Conservation (phyloP, 2,888 invertebrate species). For the Therioaphis trifolii region DNA sequence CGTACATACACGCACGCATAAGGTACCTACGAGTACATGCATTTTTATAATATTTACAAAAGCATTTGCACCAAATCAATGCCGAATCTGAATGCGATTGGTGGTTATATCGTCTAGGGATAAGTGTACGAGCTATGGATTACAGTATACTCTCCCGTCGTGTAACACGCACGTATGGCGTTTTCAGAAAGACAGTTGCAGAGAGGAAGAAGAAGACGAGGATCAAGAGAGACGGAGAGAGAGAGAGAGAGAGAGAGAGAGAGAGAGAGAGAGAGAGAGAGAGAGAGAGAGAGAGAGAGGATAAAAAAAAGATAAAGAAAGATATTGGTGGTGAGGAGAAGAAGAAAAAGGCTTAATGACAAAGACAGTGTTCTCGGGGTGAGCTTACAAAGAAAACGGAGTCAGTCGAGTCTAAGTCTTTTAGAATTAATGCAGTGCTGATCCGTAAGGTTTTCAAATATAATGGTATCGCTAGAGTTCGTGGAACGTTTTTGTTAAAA, state of each 20-base stretch:
- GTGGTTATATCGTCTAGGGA: not conserved
- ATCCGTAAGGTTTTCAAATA: conserved; percentile 27
- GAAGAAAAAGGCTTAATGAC: conserved; percentile 32
- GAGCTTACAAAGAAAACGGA: conserved; percentile 45
- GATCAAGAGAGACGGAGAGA: not conserved
- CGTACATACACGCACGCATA: too few relatives aligned
- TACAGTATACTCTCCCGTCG: not conserved
- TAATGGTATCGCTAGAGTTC: conserved; percentile 30
- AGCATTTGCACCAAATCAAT: conserved; percentile 32
- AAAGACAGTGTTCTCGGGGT: conserved; percentile 44
- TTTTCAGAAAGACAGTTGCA: not conserved
- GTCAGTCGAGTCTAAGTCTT: conserved; percentile 28
- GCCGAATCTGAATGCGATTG: conserved; percentile 5
- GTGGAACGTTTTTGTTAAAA: conserved; percentile 18
- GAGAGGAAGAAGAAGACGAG: too few relatives aligned
- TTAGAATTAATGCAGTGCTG: conserved; percentile 52
- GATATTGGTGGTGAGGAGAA: not conserved
- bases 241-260: not conserved
- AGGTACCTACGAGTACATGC: too few relatives aligned
- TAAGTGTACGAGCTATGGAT: not conserved
- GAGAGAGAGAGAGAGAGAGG: not conserved
- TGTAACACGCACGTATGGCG: too few relatives aligned
- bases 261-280: too few relatives aligned
- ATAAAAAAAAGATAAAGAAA: too few relatives aligned
- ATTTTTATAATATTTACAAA: too few relatives aligned